phyloP scores from a whole-genome alignment of 2,113 vertebrate genomes.

The Xerus inauris region DNA sequence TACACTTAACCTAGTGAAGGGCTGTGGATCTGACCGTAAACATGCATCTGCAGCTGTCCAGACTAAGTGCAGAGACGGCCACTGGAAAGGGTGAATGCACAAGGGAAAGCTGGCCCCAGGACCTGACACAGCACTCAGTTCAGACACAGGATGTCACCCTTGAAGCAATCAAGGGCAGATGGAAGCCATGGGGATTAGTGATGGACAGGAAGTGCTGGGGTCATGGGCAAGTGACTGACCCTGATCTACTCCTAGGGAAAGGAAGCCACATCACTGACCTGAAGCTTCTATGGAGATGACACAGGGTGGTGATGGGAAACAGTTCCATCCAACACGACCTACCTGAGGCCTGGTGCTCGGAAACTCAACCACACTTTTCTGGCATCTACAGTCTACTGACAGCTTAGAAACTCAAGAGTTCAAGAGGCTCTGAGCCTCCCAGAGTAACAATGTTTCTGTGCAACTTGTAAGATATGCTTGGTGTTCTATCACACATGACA shows the following conservation, averaged over 20 bases:
- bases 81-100: too few relatives aligned
- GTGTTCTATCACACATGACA: background rate
- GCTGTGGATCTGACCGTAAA: background rate
- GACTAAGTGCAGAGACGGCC: background rate
- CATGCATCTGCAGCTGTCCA: too few relatives aligned
- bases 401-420: background rate
- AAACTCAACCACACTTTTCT: background rate
- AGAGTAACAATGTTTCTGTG: background rate
- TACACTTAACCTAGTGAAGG: too few relatives aligned
- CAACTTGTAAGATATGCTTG: background rate
- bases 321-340: background rate
- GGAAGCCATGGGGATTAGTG: background rate
- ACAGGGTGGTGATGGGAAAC: background rate
- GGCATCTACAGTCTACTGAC: background rate
- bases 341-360: background rate
- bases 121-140: background rate
- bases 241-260: background rate
- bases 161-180: background rate
- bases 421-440: too few relatives aligned
- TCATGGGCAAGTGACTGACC: background rate
- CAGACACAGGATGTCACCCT: background rate
- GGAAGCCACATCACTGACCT: background rate
- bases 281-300: background rate
- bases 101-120: background rate
- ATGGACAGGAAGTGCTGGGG: background rate